Conservation (phyloP, 37 sponge, comb jelly and placozoan species). For the Ephydatia muelleri region DNA sequence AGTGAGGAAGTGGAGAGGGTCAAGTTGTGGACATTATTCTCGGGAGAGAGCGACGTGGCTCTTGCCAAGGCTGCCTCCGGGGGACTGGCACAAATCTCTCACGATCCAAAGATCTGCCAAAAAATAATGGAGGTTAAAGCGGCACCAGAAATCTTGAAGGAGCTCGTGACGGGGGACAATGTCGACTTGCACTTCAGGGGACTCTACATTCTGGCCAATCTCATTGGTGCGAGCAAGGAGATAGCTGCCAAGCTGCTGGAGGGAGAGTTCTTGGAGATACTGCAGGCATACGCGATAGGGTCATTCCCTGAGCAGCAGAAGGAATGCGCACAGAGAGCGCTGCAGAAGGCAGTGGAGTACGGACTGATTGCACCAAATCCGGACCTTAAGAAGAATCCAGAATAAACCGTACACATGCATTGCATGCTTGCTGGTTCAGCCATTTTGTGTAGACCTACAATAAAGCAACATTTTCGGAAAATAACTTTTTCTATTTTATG, state of each 20-base stretch:
- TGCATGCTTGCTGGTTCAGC: not conserved
- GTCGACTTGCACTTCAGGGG: constrained; percentile 81
- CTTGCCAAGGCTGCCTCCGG: constrained; percentile 91
- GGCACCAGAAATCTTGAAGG: constrained; percentile 76
- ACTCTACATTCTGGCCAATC: constrained; percentile 76
- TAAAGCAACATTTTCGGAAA: no score
- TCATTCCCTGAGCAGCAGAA: constrained; percentile 24
- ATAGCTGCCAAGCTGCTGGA: constrained; percentile 73
- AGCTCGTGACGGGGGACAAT: constrained; percentile 62
- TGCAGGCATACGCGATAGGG: constrained; percentile 53
- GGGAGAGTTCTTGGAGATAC: constrained; percentile 64
- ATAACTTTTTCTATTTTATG: no score
- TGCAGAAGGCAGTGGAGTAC: constrained; percentile 68
- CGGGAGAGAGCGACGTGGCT: constrained; percentile 87
- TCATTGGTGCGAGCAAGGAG: constrained; percentile 63
- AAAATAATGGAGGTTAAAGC: constrained; percentile 89
- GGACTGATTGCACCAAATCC: constrained; percentile 75
- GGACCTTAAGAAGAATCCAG: not conserved
- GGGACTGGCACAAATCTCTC: constrained; percentile 79
- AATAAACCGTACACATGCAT: not conserved
- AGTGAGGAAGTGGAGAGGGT: constrained; percentile 81
- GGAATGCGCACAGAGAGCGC: constrained; percentile 55
- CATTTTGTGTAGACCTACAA: not conserved
- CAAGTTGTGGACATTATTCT: constrained; percentile 89
- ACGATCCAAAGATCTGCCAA: constrained; percentile 66